Evolutionary conservation across 2,888 invertebrate genomes (phyloP), one percentile per base, ranked within the genome.

Genomic region (Creontiades dilutus): DNA sequence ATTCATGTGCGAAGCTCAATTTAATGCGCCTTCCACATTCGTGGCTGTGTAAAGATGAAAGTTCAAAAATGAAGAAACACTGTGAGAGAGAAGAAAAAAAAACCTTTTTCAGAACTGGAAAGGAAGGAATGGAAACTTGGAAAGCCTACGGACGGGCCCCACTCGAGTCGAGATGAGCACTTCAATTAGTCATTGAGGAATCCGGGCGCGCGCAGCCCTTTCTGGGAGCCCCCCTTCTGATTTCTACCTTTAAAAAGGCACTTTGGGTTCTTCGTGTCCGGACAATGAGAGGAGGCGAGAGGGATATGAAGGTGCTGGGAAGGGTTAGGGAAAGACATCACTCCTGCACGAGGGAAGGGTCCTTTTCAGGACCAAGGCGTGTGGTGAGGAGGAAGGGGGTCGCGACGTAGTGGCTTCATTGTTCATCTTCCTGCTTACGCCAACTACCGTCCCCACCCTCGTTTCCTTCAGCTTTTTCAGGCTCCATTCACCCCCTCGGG

Each of bases 361-460:
- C 19, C 78, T 78, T 78, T 37, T 37, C 78, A 68, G 68, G 68
- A 13, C 52, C 13, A 52, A 5, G 16, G 16, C 52, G 11, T 23
- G 19, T 16, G 3, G 46, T 0, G 78, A 0, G 76, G 37, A 1
- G 5, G 14, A n/a, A 4, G 76, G 28, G 78, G 16, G 16, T 2
- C 16, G 46, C 13, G 12, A 76, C 13, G 76, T 47, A 19, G 78
- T 19, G 37, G 78, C 47, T 78, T 78, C 46, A 78, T 78, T 78
- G 78, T 78, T 78, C 78, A 46, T 78, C 46, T 78, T 78, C 78
- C 78, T 78, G 78, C 78, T 78, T 78, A 78, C 78, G 78, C 78
- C 78, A 78, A 78, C 78, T 78, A 78, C 37, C 76, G n/a, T 19
- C 14, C 78, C 19, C 46, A 37, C 78, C n/a, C 78, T 78, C 78